These are phyloP conservation scores for Pangasius krempfi DNA, from an alignment of 2,797 vertebrate species.

Conservation along the genomic window DNA sequence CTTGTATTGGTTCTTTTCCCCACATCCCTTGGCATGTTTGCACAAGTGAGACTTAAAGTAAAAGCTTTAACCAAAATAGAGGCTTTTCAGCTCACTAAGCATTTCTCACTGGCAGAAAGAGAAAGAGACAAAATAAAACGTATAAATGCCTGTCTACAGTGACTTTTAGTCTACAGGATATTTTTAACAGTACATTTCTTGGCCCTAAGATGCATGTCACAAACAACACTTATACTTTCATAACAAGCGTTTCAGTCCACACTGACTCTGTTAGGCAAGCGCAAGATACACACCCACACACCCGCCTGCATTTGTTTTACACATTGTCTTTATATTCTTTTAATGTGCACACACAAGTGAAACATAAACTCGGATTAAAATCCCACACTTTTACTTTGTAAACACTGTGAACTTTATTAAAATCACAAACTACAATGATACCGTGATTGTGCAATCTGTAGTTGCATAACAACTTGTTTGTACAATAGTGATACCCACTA, in stretches of 20 bases:
- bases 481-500: background rate
- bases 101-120: background rate
- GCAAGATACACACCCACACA: background rate
- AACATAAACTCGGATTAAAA: background rate
- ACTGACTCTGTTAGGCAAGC: background rate
- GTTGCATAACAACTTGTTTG: background rate
- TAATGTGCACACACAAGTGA: background rate
- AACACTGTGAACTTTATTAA: background rate
- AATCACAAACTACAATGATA: background rate
- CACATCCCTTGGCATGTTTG: background rate
- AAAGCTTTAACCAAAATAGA: background rate
- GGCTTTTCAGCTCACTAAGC: background rate
- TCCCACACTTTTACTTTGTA: background rate
- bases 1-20: background rate
- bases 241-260: background rate
- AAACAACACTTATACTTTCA: background rate
- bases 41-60: background rate
- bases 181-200: background rate
- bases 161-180: background rate
- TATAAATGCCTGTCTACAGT: background rate
- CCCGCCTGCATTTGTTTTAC: background rate
- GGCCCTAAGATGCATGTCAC: background rate
- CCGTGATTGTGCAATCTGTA: background rate
- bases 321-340: background rate
- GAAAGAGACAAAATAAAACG: background rate